Percentiles rank a stretch among this genome's conserved stretches.
Evolutionary conservation across 2,113 vertebrate species (phyloP).

Genomic region (Halichoeres trimaculatus): DNA sequence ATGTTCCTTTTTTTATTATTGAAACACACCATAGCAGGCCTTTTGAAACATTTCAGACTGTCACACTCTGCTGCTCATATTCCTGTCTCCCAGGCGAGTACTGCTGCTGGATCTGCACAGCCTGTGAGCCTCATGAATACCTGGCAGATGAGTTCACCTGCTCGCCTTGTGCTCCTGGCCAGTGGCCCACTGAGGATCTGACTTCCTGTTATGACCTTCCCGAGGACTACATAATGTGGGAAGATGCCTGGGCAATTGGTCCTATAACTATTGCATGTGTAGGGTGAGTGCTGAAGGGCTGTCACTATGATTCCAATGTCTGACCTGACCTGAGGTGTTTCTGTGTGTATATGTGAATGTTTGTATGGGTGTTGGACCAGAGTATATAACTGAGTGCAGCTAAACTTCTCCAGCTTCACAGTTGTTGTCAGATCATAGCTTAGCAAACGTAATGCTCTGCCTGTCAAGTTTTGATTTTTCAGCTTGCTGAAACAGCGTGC

Average conservation of each 20-base stretch:
- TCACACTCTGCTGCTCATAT: conserved; percentile 31
- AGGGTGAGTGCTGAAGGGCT: conserved; percentile 78
- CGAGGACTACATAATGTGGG: conserved; percentile 98
- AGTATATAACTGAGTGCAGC: background rate
- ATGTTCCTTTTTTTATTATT: conserved; percentile 18
- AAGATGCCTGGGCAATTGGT: conserved; percentile 98
- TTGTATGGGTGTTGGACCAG: background rate
- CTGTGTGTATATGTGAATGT: background rate
- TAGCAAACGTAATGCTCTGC: background rate
- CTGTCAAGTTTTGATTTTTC: conserved; percentile 2
- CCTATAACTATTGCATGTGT: conserved; percentile 95
- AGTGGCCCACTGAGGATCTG: conserved; percentile 93
- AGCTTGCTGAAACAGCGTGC: background rate
- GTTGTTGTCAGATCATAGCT: conserved; percentile 1
- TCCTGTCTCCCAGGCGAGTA: conserved; percentile 84
- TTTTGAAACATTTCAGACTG: conserved; percentile 39
- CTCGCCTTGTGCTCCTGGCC: conserved; percentile 90
- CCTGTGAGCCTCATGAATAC: conserved; percentile 94
- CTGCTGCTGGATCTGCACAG: conserved; percentile 99
- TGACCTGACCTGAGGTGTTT: background rate
- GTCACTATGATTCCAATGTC: background rate
- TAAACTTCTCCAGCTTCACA: background rate
- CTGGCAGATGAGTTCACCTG: conserved; percentile 97
- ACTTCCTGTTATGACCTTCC: conserved; percentile 94
- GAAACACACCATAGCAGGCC: background rate